Evolutionary conservation across 1,140 invertebrate species (phyloP).

Genomic region (Antheraea pernyi): DNA sequence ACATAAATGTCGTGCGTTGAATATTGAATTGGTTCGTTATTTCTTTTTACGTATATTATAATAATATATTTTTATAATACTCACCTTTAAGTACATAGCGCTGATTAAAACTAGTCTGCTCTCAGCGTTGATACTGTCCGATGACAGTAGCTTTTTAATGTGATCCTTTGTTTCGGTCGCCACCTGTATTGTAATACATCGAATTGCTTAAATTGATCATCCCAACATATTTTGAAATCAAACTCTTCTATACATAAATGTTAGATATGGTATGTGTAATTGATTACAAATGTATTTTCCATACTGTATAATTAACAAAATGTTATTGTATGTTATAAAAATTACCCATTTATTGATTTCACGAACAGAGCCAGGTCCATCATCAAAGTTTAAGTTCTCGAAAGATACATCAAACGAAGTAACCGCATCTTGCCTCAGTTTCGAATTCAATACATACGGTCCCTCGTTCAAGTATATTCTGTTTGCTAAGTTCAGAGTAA

Average conservation of each 20-base stretch:
- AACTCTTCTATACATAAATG: too few relatives aligned
- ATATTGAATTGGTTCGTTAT: too few relatives aligned
- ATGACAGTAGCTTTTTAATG: not conserved
- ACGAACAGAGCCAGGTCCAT: constrained; percentile 34
- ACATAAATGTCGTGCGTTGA: too few relatives aligned
- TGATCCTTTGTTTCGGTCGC: too few relatives aligned
- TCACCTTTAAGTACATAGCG: constrained; percentile 86
- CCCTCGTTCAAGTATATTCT: constrained; percentile 67
- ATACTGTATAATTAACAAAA: too few relatives aligned
- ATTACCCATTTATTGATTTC: constrained; percentile 66
- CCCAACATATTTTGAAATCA: too few relatives aligned
- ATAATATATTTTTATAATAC: too few relatives aligned
- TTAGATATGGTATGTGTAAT: too few relatives aligned
- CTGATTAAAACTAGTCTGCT: constrained; percentile 76
- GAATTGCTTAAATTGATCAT: too few relatives aligned
- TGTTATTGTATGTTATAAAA: constrained; percentile 43
- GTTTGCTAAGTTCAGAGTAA: constrained; percentile 66
- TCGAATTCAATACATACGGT: constrained; percentile 45
- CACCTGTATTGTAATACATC: too few relatives aligned
- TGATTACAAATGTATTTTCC: too few relatives aligned
- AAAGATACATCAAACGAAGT: constrained; percentile 62
- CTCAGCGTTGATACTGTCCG: not conserved
- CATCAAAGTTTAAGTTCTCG: constrained; percentile 55
- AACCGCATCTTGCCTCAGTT: constrained; percentile 57
- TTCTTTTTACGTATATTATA: too few relatives aligned